Evolutionary conservation across 2,113 vertebrate genomes (phyloP).

Genomic region (Nyctibius bracteatus): DNA sequence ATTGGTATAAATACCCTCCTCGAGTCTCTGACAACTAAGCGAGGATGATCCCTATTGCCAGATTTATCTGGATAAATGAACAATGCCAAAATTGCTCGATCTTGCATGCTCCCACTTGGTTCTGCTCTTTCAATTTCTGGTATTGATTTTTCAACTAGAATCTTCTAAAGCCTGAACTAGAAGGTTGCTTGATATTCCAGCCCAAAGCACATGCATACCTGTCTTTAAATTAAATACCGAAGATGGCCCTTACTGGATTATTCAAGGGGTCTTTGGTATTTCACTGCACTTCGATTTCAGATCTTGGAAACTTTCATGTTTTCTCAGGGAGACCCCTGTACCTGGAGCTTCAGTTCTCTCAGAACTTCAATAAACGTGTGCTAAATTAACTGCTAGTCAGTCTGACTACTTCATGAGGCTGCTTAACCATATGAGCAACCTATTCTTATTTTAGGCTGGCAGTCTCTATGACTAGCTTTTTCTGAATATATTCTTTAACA

Average conservation of each 20-base stretch:
- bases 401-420: background rate
- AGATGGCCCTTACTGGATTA: background rate
- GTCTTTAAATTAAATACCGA: background rate
- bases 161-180: background rate
- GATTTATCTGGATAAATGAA: background rate
- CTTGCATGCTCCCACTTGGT: background rate
- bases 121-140: background rate
- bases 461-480: background rate
- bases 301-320: background rate
- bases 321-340: background rate
- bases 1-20: background rate
- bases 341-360: background rate
- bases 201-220: background rate
- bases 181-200: background rate
- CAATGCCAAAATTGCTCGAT: background rate
- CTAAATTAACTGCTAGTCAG: background rate
- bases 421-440: background rate
- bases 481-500: background rate
- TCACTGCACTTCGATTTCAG: background rate
- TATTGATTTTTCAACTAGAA: background rate
- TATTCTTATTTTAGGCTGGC: background rate
- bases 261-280: background rate
- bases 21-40: background rate
- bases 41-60: background rate
- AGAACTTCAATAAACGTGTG: background rate